Evolutionary conservation across 2,113 vertebrate species (phyloP).

Genomic region (Machaerirhynchus nigripectus): DNA sequence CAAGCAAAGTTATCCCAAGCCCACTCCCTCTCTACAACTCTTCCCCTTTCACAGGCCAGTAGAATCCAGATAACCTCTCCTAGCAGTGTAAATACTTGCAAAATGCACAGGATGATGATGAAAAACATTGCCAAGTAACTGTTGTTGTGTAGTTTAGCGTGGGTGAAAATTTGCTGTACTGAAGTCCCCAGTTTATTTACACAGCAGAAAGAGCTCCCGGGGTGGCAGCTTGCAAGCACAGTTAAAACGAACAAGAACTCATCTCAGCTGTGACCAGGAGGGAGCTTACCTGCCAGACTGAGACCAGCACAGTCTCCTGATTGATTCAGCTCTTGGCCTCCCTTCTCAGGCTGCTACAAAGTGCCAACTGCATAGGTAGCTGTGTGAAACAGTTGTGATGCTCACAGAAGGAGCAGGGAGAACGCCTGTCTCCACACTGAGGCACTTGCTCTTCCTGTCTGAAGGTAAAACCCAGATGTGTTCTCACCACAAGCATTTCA

Average conservation of each 20-base stretch:
- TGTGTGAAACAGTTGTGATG: not conserved
- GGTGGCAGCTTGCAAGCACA: not conserved
- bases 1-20: not conserved
- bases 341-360: not conserved
- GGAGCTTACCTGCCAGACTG: not conserved
- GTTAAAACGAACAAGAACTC: not conserved
- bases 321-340: not conserved
- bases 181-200: not conserved
- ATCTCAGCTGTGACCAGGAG: not conserved
- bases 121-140: not conserved
- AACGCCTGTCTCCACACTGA: accelerated
- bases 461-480: not conserved
- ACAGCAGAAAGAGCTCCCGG: not conserved
- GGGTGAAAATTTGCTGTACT: not conserved
- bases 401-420: not conserved
- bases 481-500: not conserved
- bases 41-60: not conserved
- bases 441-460: not conserved
- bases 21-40: not conserved
- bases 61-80: not conserved
- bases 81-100: not conserved
- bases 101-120: not conserved
- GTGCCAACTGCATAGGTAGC: not conserved
- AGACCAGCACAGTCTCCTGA: not conserved
- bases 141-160: not conserved